Evolutionary conservation across 2,113 vertebrate species (phyloP), one percentile per base, ranked within the genome.

Genomic region (Orthonyx spaldingii): DNA sequence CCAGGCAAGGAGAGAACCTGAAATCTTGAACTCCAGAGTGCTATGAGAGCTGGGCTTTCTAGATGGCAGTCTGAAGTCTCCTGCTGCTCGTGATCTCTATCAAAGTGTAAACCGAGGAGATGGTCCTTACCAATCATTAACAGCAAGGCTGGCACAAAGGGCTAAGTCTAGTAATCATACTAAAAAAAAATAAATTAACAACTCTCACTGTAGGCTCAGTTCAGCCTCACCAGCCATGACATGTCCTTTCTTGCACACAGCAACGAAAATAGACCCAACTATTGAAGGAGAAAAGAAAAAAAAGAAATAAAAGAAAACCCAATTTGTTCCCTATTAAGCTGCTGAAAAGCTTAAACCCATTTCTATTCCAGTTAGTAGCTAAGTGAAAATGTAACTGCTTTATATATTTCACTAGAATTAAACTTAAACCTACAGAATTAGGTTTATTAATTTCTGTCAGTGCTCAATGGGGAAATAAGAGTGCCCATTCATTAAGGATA

Each of bases 401-500:
- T 98, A 98, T 98, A 98, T 98, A 98, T 98, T 98, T 98, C 98
- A 98, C 97, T 96, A 98, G 97, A 98, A 98, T 98, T 98, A 98
- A 98, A 98, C 98, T 98, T 98, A 98, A 98, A 98, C 98, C 98
- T 98, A 98, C 98, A 98, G 98, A 98, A 98, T 98, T 98, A 98
- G 98, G 98, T 98, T 98, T 98, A 98, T 98, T 98, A 98, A 98
- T 98, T 98, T 98, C 98, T 98, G 98, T 98, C 98, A 98, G 96
- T 97, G 96, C 98, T 98, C 98, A 98, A 95, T 98, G 97, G 98
- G 98, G 97, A 98, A 98, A 98, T 98, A 98, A 98, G 98, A 98
- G 97, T 96, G 96, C 95, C 97, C 98, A 98, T 98, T 98, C 97
- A 98, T 98, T 98, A 98, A 96, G 96, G 95, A 98, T 97, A 97